These are phyloP conservation scores for Xestia ashworthii DNA, from an alignment of 2,888 invertebrate genomes.

Conservation along the genomic window DNA sequence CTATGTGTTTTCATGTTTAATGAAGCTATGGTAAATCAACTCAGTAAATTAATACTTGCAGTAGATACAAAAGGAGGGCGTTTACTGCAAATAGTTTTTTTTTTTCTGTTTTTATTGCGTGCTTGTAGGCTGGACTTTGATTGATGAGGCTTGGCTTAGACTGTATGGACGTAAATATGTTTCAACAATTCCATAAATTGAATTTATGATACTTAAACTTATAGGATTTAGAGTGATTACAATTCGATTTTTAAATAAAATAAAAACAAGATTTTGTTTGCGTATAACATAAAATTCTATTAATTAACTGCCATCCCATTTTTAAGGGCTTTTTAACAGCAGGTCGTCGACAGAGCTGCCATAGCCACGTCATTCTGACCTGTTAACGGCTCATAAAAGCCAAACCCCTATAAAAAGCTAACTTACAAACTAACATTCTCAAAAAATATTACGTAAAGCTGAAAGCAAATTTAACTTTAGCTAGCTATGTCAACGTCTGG, in stretches of 20 bases:
- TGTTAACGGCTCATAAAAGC: constrained; percentile 46
- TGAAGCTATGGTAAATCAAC: constrained; percentile 45
- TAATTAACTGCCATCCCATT: constrained; percentile 22
- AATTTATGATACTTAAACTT: not conserved
- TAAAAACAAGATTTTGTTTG: constrained; percentile 2
- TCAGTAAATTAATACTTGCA: constrained; percentile 41
- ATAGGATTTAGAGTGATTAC: not conserved
- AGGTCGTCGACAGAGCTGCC: constrained; percentile 13
- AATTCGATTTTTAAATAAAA: not conserved
- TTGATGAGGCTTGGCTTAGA: constrained; percentile 22
- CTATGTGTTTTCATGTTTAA: constrained; percentile 56
- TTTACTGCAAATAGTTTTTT: constrained; percentile 3
- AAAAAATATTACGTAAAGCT: constrained; percentile 61
- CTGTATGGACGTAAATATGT: not conserved
- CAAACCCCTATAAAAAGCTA: constrained; percentile 46
- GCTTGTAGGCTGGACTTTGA: constrained; percentile 24
- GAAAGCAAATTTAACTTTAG: constrained; percentile 73
- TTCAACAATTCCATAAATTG: not conserved
- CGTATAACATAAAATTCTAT: not conserved
- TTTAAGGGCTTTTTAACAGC: constrained; percentile 29
- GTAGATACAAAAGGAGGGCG: constrained; percentile 30
- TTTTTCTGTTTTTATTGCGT: constrained; percentile 9
- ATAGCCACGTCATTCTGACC: constrained; percentile 30
- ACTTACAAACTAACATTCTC: constrained; percentile 51
- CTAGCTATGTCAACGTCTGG: constrained; percentile 84